These are phyloP conservation scores for Pelusios castaneus DNA, from an alignment of 2,113 vertebrate genomes.

Conservation along the genomic window DNA sequence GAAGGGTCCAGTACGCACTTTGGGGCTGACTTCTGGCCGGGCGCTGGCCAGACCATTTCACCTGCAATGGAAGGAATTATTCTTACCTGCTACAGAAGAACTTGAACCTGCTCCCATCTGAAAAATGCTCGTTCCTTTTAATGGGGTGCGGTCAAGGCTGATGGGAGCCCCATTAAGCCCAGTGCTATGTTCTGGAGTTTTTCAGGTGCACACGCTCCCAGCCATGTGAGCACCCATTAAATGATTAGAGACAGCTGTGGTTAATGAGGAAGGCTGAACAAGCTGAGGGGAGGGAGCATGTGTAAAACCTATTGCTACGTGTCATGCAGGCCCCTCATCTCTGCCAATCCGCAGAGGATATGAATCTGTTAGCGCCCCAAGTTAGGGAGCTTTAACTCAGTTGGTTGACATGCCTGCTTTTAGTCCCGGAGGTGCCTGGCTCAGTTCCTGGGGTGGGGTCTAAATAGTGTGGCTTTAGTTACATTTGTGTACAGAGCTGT, in stretches of 20 bases:
- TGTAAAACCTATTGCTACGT: no score
- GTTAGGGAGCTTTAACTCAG: neutral
- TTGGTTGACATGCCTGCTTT: neutral
- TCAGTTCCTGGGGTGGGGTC: neutral
- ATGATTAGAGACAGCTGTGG: no score
- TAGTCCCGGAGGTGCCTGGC: neutral
- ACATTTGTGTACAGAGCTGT: neutral
- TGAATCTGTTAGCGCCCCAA: neutral
- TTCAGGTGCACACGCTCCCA: no score
- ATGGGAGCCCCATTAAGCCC: neutral
- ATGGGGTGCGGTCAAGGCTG: neutral
- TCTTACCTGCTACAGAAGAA: neutral
- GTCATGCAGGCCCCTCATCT: no score
- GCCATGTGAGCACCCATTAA: no score
- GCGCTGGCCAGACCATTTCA: neutral
- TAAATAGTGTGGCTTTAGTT: neutral
- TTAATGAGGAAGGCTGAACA: no score
- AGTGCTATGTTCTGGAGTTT: neutral
- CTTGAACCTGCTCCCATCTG: no score
- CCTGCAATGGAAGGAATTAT: neutral
- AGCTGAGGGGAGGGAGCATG: no score
- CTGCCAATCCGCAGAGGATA: no score
- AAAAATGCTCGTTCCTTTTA: neutral
- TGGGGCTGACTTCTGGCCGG: neutral
- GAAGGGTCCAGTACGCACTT: neutral